Conservation (phyloP, 2,797 vertebrate genomes). For the Saxicola maurus region DNA sequence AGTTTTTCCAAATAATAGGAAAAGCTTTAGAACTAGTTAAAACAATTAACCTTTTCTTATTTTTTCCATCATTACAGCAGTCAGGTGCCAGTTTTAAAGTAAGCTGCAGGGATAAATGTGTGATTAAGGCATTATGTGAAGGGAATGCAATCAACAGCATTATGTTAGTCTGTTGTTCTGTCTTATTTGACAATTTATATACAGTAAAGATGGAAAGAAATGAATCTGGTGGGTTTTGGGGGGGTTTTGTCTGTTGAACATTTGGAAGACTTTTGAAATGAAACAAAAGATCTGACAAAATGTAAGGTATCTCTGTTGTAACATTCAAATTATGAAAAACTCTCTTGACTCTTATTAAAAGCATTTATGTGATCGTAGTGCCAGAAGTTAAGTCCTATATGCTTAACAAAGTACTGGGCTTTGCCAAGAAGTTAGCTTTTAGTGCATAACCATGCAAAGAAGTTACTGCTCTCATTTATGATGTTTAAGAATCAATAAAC, state of each 20-base stretch:
- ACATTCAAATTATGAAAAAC: background rate
- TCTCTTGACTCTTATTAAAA: background rate
- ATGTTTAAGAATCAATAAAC: background rate
- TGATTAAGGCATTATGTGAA: background rate
- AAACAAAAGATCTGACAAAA: background rate
- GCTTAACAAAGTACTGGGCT: background rate
- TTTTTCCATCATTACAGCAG: accelerated
- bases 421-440: background rate
- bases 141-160: background rate
- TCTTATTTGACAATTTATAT: background rate
- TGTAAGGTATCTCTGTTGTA: background rate
- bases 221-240: background rate
- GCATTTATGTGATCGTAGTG: background rate
- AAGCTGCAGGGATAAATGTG: background rate
- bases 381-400: background rate
- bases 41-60: background rate
- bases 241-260: accelerated
- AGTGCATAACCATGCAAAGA: background rate
- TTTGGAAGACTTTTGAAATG: background rate
- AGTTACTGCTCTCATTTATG: background rate
- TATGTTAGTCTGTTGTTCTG: background rate
- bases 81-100: background rate
- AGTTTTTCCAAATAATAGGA: background rate
- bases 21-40: background rate
- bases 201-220: background rate